Evolutionary conservation across 92 coral and sea anemone species (phyloP), one percentile per base, ranked within the genome.

Genomic region (Phenganax marumi): DNA sequence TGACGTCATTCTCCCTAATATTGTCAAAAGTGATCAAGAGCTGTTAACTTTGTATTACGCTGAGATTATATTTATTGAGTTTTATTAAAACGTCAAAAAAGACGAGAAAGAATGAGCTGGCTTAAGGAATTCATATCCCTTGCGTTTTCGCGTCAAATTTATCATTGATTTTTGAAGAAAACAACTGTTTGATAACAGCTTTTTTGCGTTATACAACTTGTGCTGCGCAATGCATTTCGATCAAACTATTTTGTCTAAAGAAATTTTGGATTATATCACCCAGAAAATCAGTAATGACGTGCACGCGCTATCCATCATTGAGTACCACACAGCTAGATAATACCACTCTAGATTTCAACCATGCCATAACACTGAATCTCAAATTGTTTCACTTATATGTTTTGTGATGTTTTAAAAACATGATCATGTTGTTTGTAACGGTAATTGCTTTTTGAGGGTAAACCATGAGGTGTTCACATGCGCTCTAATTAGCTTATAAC

Each of bases 41-140:
- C 23, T 64, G 72, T 66, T 66, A 0, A 24, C 72, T n/a, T 66
- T 66, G 18, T 66, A 66, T 66, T 66, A 66, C 8, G 12, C 72
- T 66, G 48, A 66, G 72, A 66, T 66, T 66, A 66, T 66, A 22
- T 66, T 66, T 25, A 66, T 66, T 66, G 72, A 25, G 72, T 66
- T 66, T 66, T 66, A 66, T 66, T 66, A 66, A 66, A 66, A 66
- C 43, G 72, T 66, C 72, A 66, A 66, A 66, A 66, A 8, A 0
- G 72, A 66, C 43, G 14, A 22, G 72, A 66, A 66, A 25, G 12
- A 66, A 66, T 66, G 72, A 66, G 33, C 23, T 58, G 8, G 43
- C 43, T 33, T 5, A 33, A 7, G 10, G 21, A 58, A 58, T 12
- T 58, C 65, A 58, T 58, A 33, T 33, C 43, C 43, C 43, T 33